Evolutionary conservation across 2,113 vertebrate genomes (phyloP), one percentile per base, ranked within the genome.

Genomic region (Cnemophilus loriae): DNA sequence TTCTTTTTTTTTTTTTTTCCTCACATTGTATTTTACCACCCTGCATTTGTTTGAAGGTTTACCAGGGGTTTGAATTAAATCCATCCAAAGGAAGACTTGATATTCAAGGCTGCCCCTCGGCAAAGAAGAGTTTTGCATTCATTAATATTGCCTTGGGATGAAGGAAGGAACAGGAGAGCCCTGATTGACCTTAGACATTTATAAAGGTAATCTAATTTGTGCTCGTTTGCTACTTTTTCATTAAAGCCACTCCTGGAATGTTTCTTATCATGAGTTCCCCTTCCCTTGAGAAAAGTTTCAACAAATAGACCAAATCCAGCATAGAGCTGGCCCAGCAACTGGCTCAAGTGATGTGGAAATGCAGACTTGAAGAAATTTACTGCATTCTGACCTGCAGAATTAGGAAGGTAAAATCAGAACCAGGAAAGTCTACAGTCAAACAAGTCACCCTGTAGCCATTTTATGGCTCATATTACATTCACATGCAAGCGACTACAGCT

Each of bases 131-230:
- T 94, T 96, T 92, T 97, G 92, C 92, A 97, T 96, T 96, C 93
- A 96, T 97, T 96, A 93, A 96, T 93, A 94, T 82, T 94, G 96
- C 88, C 76, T 93, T 92, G 93, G 88, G 93, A 97, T 94, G 88
- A 94, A 87, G 88, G 85, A 95, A 96, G 73, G 88, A 95, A 37
- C 85, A 89, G 64, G 83, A 95, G 93, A 96, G 85, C 95, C 73
- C 88, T 93, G 93, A 94, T 22, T 96, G 93, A 96, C 96, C 96
- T 92, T 90, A 93, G 93, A 81, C 88, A 90, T 92, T 96, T 96
- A 96, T 96, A 93, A 96, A 97, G 73, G 92, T 95, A 97, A 96
- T 95, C 95, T 94, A 96, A 96, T 97, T 97, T 96, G 95, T 86
- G 95, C 92, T 96, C 23, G 22, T 96, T 96, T 97, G 95, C 92